Evolutionary conservation across 2,113 vertebrate species (phyloP), one percentile per base, ranked within the genome.

Genomic region (Acrocephalus kingi): DNA sequence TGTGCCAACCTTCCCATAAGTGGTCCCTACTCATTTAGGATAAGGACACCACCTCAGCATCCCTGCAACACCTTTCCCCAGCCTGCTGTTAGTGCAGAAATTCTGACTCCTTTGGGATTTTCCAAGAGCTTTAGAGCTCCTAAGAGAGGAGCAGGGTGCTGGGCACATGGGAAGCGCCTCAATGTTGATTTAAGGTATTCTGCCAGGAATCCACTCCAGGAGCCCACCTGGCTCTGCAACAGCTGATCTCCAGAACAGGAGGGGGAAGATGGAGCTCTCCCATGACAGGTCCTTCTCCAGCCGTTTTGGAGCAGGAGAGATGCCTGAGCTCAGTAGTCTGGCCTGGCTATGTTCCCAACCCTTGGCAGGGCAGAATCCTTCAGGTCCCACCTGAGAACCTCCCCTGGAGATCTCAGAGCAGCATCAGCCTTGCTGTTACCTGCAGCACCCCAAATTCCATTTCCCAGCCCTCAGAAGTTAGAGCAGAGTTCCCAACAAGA

Each of bases 381-480:
- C 71, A 62, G 13, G 8, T 35, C 17, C 46, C 61, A 11, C n/a
- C n/a, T 51, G 23, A 51, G 45, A 24, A 10, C 11, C 3, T 6
- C 11, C 13, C 18, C 27, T 23, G n/a, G 4, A 63, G 28, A 59
- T 45, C 54, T 37, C 1, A 45, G 31, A 54, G 52, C 41, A 58
- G 62, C 35, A 11, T 6, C 55, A 66, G 33, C 51, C 11, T 22
- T 11, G 33, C 17, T 15, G 25, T 31, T 17, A 35, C 21, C 46
- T 45, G 7, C 51, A 61, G 25, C 33, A 58, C 28, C 30, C 63
- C 22, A 7, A 35, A 46, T 52, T 82, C 39, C 48, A 18, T 17
- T 12, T 33, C 55, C 22, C 22, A 49, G 13, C 23, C 11, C 58
- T 28, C 0, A 0, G 1, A 13, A 31, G 16, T 37, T 15, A 77